Conservation (phyloP, 1,140 invertebrate species). For the Drosophila yakuba region DNA sequence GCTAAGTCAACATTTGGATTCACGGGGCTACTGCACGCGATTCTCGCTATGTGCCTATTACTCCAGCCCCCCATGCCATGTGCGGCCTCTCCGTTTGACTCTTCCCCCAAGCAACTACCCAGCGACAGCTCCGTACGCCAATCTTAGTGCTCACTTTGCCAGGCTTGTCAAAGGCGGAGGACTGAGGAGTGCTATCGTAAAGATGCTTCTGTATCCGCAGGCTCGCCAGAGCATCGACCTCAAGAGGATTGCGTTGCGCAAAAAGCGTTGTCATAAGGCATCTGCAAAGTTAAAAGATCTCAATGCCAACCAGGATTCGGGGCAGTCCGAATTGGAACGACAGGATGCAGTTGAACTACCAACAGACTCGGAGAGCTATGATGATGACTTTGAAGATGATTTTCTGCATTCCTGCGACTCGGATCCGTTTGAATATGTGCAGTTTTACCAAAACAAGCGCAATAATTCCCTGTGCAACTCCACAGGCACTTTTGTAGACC, state of each 20-base stretch:
- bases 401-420: conserved; percentile 85
- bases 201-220: conserved; percentile 89
- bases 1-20: conserved; percentile 84
- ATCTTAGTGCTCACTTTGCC: conserved; percentile 90
- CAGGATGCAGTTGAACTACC: conserved; percentile 87
- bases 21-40: conserved; percentile 86
- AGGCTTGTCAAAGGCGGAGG: conserved; percentile 89
- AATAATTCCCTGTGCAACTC: conserved; percentile 71
- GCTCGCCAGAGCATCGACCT: conserved; percentile 85
- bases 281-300: conserved; percentile 79
- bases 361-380: conserved; percentile 77
- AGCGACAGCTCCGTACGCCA: conserved; percentile 88
- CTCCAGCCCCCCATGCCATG: conserved; percentile 41
- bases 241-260: conserved; percentile 85
- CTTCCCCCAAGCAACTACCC: conserved; percentile 88
- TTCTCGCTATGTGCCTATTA: conserved; percentile 85
- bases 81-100: conserved; percentile 86
- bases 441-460: conserved; percentile 86
- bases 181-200: conserved; percentile 89
- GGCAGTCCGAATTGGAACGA: conserved; percentile 84
- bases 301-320: conserved; percentile 43
- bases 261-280: conserved; percentile 85
- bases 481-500: conserved; percentile 85
- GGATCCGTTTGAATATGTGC: conserved; percentile 88
- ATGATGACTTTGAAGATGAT: conserved; percentile 53